Evolutionary conservation across 1,140 invertebrate genomes (phyloP).

Genomic region (Drosophila sp.): DNA sequence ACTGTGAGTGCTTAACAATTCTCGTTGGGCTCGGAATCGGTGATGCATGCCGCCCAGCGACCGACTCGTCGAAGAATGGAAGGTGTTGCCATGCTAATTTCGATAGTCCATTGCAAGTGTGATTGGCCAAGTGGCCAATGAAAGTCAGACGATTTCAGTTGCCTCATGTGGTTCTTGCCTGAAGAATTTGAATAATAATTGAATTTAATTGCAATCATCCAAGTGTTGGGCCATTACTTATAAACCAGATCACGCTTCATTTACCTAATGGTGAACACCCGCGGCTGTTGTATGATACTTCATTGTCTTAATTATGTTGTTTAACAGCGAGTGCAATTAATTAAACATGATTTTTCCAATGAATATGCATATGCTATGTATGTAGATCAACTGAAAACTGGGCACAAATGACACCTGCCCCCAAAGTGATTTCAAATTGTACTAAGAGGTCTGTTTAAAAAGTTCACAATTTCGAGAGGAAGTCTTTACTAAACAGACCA

Average conservation of each 20-base stretch:
- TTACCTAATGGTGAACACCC: conserved; percentile 66
- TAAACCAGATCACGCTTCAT: conserved; percentile 43
- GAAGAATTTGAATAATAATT: conserved; percentile 67
- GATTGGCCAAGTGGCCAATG: conserved; percentile 36
- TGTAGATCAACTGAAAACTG: not conserved
- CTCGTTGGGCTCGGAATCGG: conserved; percentile 19
- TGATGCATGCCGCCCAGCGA: conserved; percentile 38
- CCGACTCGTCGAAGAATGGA: conserved; percentile 29
- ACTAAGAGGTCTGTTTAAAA: not conserved
- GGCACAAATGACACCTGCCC: conserved; percentile 25
- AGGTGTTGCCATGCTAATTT: conserved; percentile 57
- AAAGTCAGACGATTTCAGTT: conserved; percentile 18
- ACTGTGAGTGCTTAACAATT: not conserved
- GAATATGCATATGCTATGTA: conserved; percentile 28
- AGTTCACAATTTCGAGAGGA: not conserved
- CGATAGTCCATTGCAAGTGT: conserved; percentile 36
- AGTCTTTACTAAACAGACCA: not conserved
- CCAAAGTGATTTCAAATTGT: not conserved
- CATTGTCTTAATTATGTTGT: conserved; percentile 73
- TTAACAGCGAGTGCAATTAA: conserved; percentile 72
- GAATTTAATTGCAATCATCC: conserved; percentile 49
- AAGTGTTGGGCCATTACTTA: conserved; percentile 34
- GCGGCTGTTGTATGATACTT: conserved; percentile 18
- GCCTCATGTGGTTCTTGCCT: conserved; percentile 30
- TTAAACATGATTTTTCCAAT: conserved; percentile 70